Evolutionary conservation across 2,113 vertebrate species (phyloP), one percentile per base, ranked within the genome.

Genomic region (Poecilia latipinna): DNA sequence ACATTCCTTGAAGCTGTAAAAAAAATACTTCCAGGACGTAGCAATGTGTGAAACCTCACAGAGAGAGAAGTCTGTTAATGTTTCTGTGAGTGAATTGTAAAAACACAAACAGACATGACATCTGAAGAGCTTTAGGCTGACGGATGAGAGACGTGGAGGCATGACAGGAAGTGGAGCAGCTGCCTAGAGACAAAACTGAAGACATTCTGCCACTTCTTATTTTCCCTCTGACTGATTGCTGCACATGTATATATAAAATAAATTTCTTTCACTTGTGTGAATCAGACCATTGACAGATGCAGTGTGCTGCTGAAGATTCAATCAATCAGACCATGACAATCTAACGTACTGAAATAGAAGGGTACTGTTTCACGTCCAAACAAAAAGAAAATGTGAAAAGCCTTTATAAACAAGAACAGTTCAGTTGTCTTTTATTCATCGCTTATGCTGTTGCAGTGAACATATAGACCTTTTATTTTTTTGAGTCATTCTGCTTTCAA

Each of bases 191-290:
- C 26, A 66, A 44, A 35, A 44, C 15, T 28, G 22, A 67, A 44
- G 35, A 67, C 37, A 17, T 67, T 67, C 37, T 67, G 65, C 37
- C 65, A 44, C 65, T 67, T 67, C 65, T 44, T 19, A 67, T 67
- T 67, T 67, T 67, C 26, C 28, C 7, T 13, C 12, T 67, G 65
- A 67, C 37, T 44, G 65, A 67, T 67, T 39, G 42, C 24, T 7
- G 12, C 26, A 44, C n/a, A 44, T 67, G 64, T 65, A 24, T 13
- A 65, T 65, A 39, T 26, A 67, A 35, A n/a, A 39, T 22, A 42
- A 15, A 66, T 4, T 10, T 67, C 4, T 42, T 67, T 67, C 39
- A 44, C 37, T 10, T 42, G 42, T 3, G 22, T 7, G 39, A 26
- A 42, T 39, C 3, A 12, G 33, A 12, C 51, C 22, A 8, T 7